Evolutionary conservation across 2,797 vertebrate species (phyloP).

Genomic region (Megaceryle alcyon): DNA sequence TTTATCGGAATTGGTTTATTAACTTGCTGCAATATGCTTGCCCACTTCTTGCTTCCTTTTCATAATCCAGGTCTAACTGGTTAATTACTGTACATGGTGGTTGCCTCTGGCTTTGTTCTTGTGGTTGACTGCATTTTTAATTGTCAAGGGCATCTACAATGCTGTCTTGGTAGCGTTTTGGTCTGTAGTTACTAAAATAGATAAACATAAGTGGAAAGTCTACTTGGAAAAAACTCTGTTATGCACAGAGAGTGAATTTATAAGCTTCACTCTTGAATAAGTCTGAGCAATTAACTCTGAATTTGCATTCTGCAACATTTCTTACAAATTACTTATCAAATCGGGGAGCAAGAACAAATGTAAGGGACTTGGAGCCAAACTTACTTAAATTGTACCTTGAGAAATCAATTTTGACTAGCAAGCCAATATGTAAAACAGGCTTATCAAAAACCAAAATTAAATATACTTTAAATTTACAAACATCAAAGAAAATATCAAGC

Average conservation of each 20-base stretch:
- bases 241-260: background rate
- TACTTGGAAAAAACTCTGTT: background rate
- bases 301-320: background rate
- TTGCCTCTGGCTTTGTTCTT: conserved; percentile 31
- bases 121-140: background rate
- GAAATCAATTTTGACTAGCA: background rate
- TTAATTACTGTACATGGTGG: background rate
- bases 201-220: background rate
- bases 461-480: background rate
- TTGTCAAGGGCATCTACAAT: conserved; percentile 39
- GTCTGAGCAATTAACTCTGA: background rate
- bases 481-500: background rate
- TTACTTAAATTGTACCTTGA: background rate
- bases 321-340: background rate
- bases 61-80: background rate
- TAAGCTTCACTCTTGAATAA: background rate
- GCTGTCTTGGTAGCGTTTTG: background rate
- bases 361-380: background rate
- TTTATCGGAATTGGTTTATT: background rate
- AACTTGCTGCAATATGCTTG: background rate
- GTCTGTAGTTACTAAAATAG: background rate
- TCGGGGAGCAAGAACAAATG: background rate
- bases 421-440: background rate
- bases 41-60: background rate
- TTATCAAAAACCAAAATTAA: background rate